Conservation (phyloP, 2,113 vertebrate genomes). For the Scomber japonicus region DNA sequence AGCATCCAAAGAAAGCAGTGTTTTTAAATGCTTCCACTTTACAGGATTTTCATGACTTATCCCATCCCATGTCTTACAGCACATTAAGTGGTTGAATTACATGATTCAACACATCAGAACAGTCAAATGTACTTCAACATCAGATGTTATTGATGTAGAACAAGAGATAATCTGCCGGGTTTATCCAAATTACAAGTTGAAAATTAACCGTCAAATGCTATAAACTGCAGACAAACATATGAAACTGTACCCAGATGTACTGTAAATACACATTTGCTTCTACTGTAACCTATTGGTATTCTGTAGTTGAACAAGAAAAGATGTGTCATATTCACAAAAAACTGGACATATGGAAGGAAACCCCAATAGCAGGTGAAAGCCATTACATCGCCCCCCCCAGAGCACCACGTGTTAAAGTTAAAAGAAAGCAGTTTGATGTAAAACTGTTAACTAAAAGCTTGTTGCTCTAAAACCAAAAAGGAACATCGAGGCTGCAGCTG, state of each 20-base stretch:
- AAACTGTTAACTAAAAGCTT: conserved; percentile 39
- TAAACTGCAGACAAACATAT: not conserved
- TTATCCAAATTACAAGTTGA: no score
- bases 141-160: not conserved
- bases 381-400: conserved; percentile 12
- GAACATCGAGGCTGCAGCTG: conserved; percentile 11
- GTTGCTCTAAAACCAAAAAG: conserved; percentile 25
- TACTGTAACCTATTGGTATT: not conserved
- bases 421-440: conserved; percentile 15
- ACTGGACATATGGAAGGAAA: conserved; percentile 17
- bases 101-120: no score
- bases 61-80: no score
- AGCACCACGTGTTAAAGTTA: conserved; percentile 20
- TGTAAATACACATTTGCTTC: no score
- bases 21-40: no score
- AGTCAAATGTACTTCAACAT: not conserved
- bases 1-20: no score
- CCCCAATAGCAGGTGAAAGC: conserved; percentile 34
- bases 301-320: not conserved
- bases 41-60: no score
- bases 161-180: no score
- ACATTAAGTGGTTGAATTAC: no score
- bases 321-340: not conserved
- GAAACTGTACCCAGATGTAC: no score
- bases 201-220: not conserved